Evolutionary conservation across 2,888 invertebrate genomes (phyloP).

Genomic region (Nycteola revayana): DNA sequence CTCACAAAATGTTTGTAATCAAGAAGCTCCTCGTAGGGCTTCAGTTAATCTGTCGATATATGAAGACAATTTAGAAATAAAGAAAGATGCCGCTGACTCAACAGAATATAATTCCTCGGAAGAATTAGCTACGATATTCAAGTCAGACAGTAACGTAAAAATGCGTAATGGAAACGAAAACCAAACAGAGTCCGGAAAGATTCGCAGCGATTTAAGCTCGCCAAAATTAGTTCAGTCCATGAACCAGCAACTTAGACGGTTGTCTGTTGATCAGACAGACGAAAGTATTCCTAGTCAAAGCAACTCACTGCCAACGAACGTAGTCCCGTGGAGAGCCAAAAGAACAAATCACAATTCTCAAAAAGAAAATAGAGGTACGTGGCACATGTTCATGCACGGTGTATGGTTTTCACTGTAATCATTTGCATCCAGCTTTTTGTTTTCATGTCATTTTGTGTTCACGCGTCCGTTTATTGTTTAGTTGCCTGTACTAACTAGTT

Average conservation of each 20-base stretch:
- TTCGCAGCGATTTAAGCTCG: conserved; percentile 67
- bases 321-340: conserved; percentile 75
- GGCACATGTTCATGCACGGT: conserved; percentile 70
- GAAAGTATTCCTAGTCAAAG: conserved; percentile 71
- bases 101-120: conserved; percentile 85
- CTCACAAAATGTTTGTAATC: conserved; percentile 43
- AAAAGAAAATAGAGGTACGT: conserved; percentile 78
- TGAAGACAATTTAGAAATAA: conserved; percentile 68
- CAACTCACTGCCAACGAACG: conserved; percentile 69
- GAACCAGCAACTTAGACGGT: conserved; percentile 71
- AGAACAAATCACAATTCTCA: conserved; percentile 72
- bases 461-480: conserved; percentile 14
- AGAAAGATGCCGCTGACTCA: conserved; percentile 64
- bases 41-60: conserved; percentile 70
- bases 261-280: conserved; percentile 64
- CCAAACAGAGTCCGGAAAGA: conserved; percentile 40
- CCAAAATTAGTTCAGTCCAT: conserved; percentile 72
- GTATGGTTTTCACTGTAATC: conserved; percentile 71
- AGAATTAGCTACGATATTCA: conserved; percentile 84
- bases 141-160: conserved; percentile 55
- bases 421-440: conserved; percentile 63
- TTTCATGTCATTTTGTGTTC: conserved; percentile 31
- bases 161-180: conserved; percentile 33
- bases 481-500: conserved; percentile 33
- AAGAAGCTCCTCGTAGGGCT: conserved; percentile 52